Percentiles rank a stretch among this genome's conserved stretches.
phyloP scores from a whole-genome alignment of 64 coral and sea anemone genomes.

The Montipora sp. region DNA sequence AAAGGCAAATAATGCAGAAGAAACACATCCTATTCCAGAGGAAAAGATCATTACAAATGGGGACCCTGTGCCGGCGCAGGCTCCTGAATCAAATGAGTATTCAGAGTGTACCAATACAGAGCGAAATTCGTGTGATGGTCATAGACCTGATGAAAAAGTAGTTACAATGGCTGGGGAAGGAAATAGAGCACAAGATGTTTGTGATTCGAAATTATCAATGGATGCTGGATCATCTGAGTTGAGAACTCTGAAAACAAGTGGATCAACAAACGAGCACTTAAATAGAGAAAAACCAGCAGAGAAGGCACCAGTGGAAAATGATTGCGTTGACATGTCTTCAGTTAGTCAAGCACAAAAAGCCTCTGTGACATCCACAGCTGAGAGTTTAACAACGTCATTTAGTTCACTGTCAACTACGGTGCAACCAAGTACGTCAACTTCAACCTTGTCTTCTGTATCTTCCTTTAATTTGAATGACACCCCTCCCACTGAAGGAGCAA shows the following conservation, averaged over 20 bases:
- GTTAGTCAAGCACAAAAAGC: background rate
- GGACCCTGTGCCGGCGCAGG: background rate
- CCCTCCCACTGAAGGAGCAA: background rate
- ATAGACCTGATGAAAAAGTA: background rate
- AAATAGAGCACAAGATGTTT: background rate
- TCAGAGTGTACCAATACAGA: background rate
- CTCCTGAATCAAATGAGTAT: background rate
- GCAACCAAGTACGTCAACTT: slow-evolving; percentile 36
- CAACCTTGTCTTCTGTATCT: slow-evolving; percentile 28
- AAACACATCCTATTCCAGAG: background rate
- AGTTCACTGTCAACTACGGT: slow-evolving; percentile 27
- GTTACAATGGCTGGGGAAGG: background rate
- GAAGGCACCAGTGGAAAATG: background rate
- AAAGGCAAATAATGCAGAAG: background rate
- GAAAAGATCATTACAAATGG: slow-evolving; percentile 30
- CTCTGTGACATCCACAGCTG: background rate
- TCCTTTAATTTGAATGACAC: background rate
- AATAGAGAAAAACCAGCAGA: background rate
- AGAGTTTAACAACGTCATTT: slow-evolving; percentile 27
- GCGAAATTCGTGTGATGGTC: background rate
- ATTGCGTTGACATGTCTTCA: background rate
- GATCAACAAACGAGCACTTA: background rate
- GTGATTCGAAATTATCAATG: background rate
- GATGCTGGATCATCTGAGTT: background rate
- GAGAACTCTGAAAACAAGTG: background rate